phyloP scores from a whole-genome alignment of 2,113 vertebrate species.

The Eretmochelys imbricata region DNA sequence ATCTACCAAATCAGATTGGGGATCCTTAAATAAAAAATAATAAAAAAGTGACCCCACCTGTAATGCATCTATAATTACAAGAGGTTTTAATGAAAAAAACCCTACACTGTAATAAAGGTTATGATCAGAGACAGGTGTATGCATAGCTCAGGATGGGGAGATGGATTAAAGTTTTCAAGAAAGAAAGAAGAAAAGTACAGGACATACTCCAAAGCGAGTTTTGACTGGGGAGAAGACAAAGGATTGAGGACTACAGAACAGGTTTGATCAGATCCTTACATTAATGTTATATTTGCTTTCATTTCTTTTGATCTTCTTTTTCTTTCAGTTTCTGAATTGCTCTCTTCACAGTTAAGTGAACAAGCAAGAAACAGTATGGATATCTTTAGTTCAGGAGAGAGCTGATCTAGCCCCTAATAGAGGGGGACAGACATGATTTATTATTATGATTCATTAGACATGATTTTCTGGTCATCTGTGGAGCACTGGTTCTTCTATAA shows the following conservation, averaged over 20 bases:
- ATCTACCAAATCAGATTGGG: background rate
- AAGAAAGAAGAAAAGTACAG: background rate
- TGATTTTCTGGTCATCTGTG: background rate
- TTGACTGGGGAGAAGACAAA: background rate
- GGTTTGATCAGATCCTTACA: background rate
- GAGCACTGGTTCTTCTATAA: background rate
- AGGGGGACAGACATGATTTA: background rate
- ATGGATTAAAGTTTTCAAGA: background rate
- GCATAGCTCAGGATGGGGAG: background rate
- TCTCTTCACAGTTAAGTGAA: background rate
- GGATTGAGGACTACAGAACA: background rate
- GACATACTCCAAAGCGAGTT: background rate
- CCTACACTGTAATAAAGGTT: background rate
- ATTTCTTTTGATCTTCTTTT: background rate
- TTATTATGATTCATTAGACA: background rate
- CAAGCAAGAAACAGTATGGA: background rate
- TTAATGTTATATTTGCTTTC: background rate
- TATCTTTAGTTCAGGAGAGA: background rate
- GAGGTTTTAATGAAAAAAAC: background rate
- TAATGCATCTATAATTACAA: background rate
- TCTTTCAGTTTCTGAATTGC: background rate
- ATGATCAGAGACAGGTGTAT: background rate
- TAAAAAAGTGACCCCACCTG: background rate
- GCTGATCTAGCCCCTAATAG: background rate
- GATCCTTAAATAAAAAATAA: background rate